Evolutionary conservation across 2,888 invertebrate genomes (phyloP), one percentile per base, ranked within the genome.

Genomic region (Podabrus alpinus): DNA sequence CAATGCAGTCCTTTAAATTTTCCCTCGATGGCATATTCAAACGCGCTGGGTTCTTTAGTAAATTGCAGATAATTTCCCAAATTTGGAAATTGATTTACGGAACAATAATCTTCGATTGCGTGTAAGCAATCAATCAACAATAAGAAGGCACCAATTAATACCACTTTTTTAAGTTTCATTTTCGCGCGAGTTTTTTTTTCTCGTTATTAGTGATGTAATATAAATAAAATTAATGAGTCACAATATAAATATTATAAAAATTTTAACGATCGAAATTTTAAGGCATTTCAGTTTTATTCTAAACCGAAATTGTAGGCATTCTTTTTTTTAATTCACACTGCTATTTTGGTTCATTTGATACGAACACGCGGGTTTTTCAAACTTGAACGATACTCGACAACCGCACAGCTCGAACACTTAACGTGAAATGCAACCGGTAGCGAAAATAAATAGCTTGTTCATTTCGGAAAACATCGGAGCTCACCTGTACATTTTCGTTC

Each of bases 1-100:
- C 94, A 94, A 85, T 94, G 93, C 66, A 94, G 90, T 78, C 92
- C 93, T 86, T 94, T 94, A 88, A 94, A 93, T 77, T 91, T 90
- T 74, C 91, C 91, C 74, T 91, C 90, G 80, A 92, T 90, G 11
- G 92, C 93, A 85, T 91, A 94, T 82, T 94, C 94, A 79, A 88
- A 88, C 11, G 90, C 88, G 74, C 92, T 91, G 5, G 92, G 90
- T 82, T 94, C 94, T 84, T 94, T 94, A 75, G 92, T 93, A 86
- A 94, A 93, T 84, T 92, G 92, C 89, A 94, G 90, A 80, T 89
- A 89, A n/a, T 90, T 88, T n/a, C 89, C 87, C 82, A 91, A 90
- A 74, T 88, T 89, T 68, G 87, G 86, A 81, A 90, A 91, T 59
- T 89, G 91, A 86, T 92, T 90, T 79, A 87, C 86, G 19, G 91